Evolutionary conservation across 2,888 invertebrate genomes (phyloP).

Genomic region (Punctoribates punctum): DNA sequence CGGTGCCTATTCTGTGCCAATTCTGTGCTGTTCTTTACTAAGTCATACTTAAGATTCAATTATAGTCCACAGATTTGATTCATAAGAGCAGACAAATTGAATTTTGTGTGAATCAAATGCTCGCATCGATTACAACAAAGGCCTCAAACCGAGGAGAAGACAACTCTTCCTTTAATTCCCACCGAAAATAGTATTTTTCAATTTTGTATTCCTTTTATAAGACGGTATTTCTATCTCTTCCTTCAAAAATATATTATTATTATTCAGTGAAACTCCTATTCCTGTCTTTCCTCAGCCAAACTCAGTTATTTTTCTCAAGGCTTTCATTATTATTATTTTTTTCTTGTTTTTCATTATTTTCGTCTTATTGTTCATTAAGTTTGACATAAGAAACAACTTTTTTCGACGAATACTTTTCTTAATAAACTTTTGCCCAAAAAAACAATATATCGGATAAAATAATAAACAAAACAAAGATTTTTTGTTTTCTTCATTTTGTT

Average conservation of each 20-base stretch:
- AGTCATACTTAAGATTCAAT: not conserved
- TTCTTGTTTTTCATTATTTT: not conserved
- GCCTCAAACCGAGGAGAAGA: not conserved
- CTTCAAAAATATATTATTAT: no score
- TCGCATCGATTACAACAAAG: not conserved
- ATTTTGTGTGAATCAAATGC: not conserved
- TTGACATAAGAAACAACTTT: not conserved
- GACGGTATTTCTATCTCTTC: not conserved
- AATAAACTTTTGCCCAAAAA: not conserved
- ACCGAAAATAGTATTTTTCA: not conserved
- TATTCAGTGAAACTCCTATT: no score
- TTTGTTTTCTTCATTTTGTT: not conserved
- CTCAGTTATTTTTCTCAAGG: not conserved
- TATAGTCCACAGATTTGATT: conserved; percentile 2
- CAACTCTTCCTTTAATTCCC: no score
- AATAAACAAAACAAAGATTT: not conserved
- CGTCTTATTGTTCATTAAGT: not conserved
- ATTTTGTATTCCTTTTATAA: not conserved
- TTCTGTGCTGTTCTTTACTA: not conserved
- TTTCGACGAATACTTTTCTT: not conserved
- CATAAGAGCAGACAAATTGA: conserved; percentile 8
- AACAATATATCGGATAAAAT: not conserved
- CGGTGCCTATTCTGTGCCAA: no score
- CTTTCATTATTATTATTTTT: conserved; percentile 4
- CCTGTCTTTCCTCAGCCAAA: not conserved